phyloP scores from a whole-genome alignment of 2,888 invertebrate species.

The Lypha dubia region DNA sequence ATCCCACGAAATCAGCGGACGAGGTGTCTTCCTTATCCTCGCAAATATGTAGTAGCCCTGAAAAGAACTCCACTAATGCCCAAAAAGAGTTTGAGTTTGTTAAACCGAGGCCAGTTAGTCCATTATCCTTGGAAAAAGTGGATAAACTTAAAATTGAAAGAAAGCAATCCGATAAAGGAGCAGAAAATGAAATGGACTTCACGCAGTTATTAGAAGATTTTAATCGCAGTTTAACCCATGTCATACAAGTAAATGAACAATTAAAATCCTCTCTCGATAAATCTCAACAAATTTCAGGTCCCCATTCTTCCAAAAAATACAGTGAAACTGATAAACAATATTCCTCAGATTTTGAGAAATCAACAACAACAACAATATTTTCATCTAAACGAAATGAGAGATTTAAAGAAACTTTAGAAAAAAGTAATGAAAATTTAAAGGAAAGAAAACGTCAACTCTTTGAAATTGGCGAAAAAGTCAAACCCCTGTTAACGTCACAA shows the following conservation, averaged over 20 bases:
- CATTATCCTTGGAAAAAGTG: conserved; percentile 76
- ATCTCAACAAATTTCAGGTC: conserved; percentile 75
- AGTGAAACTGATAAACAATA: conserved; percentile 60
- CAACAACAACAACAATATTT: conserved; percentile 18
- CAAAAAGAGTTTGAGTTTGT: conserved; percentile 61
- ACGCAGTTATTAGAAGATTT: conserved; percentile 78
- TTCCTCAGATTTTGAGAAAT: conserved; percentile 73
- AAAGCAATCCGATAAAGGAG: conserved; percentile 2
- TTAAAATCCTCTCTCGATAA: conserved; percentile 76
- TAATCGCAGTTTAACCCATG: conserved; percentile 79
- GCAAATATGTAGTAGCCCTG: conserved; percentile 77
- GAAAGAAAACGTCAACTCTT: conserved; percentile 55
- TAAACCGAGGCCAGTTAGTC: conserved; percentile 73
- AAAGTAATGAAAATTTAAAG: conserved; percentile 49
- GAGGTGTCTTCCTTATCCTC: conserved; percentile 78
- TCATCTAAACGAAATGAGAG: conserved; percentile 22
- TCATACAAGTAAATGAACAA: conserved; percentile 79
- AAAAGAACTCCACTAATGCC: conserved; percentile 69
- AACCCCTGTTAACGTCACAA: conserved; percentile 61
- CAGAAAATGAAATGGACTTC: conserved; percentile 69
- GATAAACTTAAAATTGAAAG: conserved; percentile 74
- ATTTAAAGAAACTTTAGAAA: conserved; percentile 43
- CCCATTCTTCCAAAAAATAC: conserved; percentile 51
- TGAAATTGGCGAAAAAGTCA: conserved; percentile 64
- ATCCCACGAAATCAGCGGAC: conserved; percentile 68